A percentile compares a stretch with the other conserved stretches of the same genome.
phyloP scores from a whole-genome alignment of 2,888 invertebrate species.

The Leistus spinibarbis region DNA sequence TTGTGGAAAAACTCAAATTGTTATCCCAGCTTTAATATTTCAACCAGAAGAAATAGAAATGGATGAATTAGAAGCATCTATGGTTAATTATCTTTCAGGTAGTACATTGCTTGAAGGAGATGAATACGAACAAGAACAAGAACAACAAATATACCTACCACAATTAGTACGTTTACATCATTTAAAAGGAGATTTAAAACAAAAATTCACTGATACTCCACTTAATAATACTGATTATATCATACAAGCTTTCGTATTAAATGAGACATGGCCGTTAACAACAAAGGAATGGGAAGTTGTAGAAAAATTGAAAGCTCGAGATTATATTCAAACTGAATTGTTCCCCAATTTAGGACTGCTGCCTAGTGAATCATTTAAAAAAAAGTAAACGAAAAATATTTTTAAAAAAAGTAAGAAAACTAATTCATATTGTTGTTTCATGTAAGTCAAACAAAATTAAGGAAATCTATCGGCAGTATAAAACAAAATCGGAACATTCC shows the following conservation, averaged over 20 bases:
- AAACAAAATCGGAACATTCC: neutral
- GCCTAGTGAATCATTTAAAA: neutral
- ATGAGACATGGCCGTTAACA: slow-evolving; percentile 57
- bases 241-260: slow-evolving; percentile 51
- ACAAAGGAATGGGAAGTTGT: slow-evolving; percentile 53
- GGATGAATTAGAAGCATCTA: neutral
- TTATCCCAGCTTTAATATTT: neutral
- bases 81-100: neutral
- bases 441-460: neutral
- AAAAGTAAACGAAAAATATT: neutral
- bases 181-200: neutral
- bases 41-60: neutral
- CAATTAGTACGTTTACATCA: neutral
- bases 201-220: neutral
- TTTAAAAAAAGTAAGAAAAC: neutral
- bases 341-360: neutral
- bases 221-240: slow-evolving; percentile 24
- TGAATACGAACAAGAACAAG: neutral
- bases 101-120: neutral
- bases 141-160: neutral
- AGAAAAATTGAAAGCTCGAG: slow-evolving; percentile 44
- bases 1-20: slow-evolving; percentile 33
- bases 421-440: neutral
- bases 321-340: slow-evolving; percentile 42
- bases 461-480: neutral